These are phyloP conservation scores for Dunckerocampus dactyliophorus DNA, from an alignment of 2,113 vertebrate species.

Conservation along the genomic window DNA sequence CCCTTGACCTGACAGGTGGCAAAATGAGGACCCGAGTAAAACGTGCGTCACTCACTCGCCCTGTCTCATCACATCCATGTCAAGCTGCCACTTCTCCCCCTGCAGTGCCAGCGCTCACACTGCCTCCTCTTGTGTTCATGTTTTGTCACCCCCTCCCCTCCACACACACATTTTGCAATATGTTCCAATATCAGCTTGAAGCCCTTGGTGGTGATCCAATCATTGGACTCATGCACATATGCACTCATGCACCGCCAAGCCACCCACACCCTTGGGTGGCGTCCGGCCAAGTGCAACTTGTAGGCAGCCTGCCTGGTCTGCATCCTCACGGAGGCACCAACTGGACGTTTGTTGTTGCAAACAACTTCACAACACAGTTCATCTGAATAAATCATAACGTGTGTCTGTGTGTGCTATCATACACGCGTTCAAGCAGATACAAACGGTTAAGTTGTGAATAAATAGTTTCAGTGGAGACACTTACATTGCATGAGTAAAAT, in stretches of 20 bases:
- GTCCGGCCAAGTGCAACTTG: conserved; percentile 18
- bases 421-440: neutral
- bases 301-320: conserved; percentile 6
- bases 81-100: conserved; percentile 9
- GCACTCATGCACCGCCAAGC: neutral
- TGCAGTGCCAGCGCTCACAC: neutral
- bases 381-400: neutral
- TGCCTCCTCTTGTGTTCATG: neutral
- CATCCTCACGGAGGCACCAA: neutral
- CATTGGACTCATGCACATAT: conserved; percentile 29
- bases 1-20: conserved; percentile 55
- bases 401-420: too few species aligned
- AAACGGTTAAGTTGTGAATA: neutral
- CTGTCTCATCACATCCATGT: conserved; percentile 49
- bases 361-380: neutral
- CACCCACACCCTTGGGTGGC: conserved; percentile 36
- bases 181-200: conserved; percentile 7
- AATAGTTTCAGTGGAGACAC: conserved; percentile 27
- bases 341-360: neutral
- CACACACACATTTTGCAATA: neutral
- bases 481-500: conserved; percentile 66
- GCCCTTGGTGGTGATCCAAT: conserved; percentile 32
- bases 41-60: conserved; percentile 42
- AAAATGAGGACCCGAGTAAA: conserved; percentile 36
- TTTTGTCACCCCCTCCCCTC: neutral